These are phyloP conservation scores for Cydia splendana DNA, from an alignment of 1,140 invertebrate genomes.

Conservation along the genomic window DNA sequence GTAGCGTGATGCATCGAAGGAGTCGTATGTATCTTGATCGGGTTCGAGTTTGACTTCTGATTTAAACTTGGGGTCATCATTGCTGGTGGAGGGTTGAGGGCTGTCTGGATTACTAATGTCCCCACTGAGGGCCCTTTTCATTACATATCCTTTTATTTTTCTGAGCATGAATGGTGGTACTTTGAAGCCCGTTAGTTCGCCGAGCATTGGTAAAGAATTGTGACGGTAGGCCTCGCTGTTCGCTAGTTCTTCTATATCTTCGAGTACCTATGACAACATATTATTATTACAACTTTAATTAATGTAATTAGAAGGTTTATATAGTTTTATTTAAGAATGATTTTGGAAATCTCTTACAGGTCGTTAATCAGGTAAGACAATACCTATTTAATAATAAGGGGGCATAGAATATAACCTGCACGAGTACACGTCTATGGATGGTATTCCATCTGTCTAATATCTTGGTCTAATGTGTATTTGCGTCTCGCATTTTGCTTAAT, in stretches of 20 bases:
- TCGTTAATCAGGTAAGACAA: too few species aligned
- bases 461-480: too few species aligned
- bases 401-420: too few species aligned
- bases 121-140: conserved; percentile 62
- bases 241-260: conserved; percentile 89
- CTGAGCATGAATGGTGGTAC: conserved; percentile 86
- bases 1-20: conserved; percentile 68
- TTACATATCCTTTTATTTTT: conserved; percentile 84
- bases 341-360: too few species aligned
- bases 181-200: conserved; percentile 86
- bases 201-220: conserved; percentile 82
- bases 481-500: too few species aligned
- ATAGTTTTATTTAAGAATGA: background rate
- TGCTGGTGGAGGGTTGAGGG: conserved; percentile 66
- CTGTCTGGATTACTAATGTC: conserved; percentile 63
- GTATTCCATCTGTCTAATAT: too few species aligned
- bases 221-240: conserved; percentile 87
- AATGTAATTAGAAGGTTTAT: conserved; percentile 12
- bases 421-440: too few species aligned
- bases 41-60: conserved; percentile 66
- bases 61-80: conserved; percentile 62
- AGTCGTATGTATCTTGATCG: conserved; percentile 59
- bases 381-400: too few species aligned
- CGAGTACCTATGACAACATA: conserved; percentile 80
- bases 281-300: background rate